A percentile compares a stretch with the other conserved stretches of the same genome.
phyloP scores from a whole-genome alignment of 2,797 vertebrate species.

The Halcyon chelicuti region DNA sequence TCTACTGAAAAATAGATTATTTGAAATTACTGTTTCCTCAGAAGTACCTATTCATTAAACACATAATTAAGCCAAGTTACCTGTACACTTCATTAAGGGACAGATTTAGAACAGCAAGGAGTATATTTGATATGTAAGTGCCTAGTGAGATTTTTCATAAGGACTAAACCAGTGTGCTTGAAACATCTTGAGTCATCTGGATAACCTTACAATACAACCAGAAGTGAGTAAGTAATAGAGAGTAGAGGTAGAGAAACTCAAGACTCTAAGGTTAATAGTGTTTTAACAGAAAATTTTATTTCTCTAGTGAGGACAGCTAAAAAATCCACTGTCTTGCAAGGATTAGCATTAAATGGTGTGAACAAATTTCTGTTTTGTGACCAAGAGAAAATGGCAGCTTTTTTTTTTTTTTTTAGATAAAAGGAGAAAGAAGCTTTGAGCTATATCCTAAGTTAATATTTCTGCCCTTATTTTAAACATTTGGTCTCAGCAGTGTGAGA shows the following conservation, averaged over 20 bases:
- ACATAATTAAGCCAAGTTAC: not conserved
- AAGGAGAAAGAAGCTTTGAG: not conserved
- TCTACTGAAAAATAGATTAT: not conserved
- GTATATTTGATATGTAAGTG: not conserved
- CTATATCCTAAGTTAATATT: not conserved
- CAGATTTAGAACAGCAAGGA: not conserved
- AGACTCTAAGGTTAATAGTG: not conserved
- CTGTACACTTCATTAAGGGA: not conserved
- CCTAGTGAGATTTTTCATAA: not conserved
- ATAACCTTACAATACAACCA: not conserved
- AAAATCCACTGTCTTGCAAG: not conserved
- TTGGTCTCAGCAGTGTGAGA: not conserved
- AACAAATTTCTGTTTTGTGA: not conserved
- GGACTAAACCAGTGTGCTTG: not conserved
- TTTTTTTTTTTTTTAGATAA: not conserved
- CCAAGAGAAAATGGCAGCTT: not conserved
- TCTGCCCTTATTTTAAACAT: not conserved
- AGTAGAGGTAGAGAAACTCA: not conserved
- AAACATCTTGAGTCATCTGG: not conserved
- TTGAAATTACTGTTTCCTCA: not conserved
- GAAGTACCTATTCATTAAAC: not conserved
- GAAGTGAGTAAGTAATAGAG: not conserved
- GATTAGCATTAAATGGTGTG: conserved; percentile 2
- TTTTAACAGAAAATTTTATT: not conserved
- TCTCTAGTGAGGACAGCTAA: not conserved